phyloP scores from a whole-genome alignment of 1,140 invertebrate species.

The Heliconius himera region DNA sequence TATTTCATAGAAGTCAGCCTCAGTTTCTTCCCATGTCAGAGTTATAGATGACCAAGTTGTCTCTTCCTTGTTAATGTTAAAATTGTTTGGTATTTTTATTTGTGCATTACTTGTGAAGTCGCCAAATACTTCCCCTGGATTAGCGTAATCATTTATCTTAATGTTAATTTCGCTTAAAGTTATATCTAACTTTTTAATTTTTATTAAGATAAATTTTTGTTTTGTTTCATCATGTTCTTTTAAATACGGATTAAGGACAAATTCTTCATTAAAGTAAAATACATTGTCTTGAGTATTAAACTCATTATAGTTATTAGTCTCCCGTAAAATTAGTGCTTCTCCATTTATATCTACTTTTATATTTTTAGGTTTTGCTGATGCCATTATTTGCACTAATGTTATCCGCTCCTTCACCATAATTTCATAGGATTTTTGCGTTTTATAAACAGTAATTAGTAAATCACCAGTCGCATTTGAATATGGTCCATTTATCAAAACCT shows the following conservation, averaged over 20 bases:
- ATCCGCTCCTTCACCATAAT: conserved; percentile 56
- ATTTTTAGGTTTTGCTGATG: conserved; percentile 43
- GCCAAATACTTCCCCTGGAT: conserved; percentile 49
- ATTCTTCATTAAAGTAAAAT: conserved; percentile 58
- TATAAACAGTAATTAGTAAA: conserved; percentile 56
- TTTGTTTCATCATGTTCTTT: conserved; percentile 41
- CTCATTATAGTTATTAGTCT: conserved; percentile 51
- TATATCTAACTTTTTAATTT: conserved; percentile 60
- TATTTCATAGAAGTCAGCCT: conserved; percentile 62
- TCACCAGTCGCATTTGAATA: conserved; percentile 50
- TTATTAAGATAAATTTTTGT: conserved; percentile 65
- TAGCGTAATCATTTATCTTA: conserved; percentile 56
- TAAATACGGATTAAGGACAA: conserved; percentile 61
- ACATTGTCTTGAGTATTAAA: conserved; percentile 52
- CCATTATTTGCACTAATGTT: conserved; percentile 64
- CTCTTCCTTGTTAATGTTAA: conserved; percentile 40
- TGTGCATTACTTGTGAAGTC: conserved; percentile 37
- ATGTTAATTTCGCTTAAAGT: conserved; percentile 57
- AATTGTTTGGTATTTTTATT: conserved; percentile 42
- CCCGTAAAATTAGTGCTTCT: conserved; percentile 42
- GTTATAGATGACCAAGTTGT: conserved; percentile 45
- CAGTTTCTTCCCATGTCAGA: conserved; percentile 51
- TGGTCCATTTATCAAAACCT: conserved; percentile 50
- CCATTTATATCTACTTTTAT: conserved; percentile 60
- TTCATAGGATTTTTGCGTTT: conserved; percentile 56